Percentiles rank a stretch among this genome's conserved stretches.
Conservation (phyloP, 2,888 invertebrate species). For the Platycheirus albimanus region DNA sequence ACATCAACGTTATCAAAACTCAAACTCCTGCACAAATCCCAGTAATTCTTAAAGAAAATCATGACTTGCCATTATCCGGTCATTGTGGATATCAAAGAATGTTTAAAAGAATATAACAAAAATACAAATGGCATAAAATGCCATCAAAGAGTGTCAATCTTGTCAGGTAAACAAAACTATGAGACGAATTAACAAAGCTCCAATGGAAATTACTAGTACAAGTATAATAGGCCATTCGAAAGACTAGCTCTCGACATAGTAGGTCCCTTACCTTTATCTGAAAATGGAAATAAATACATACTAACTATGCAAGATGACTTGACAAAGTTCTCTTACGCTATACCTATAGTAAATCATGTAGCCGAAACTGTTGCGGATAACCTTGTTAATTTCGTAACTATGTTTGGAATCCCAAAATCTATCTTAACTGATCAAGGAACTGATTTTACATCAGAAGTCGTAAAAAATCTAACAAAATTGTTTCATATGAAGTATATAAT, state of each 20-base stretch:
- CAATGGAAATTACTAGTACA: slow-evolving; percentile 69
- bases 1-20: too few relatives aligned
- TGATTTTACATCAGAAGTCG: too few relatives aligned
- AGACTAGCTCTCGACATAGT: slow-evolving; percentile 77
- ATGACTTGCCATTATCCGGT: background rate
- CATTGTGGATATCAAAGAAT: slow-evolving; percentile 33
- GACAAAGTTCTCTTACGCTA: background rate
- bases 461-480: too few relatives aligned
- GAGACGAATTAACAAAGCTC: too few relatives aligned
- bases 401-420: background rate
- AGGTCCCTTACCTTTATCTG: slow-evolving; percentile 75
- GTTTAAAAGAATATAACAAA: slow-evolving; percentile 41
- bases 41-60: slow-evolving; percentile 54
- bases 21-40: slow-evolving; percentile 1
- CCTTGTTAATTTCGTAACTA: background rate
- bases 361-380: background rate
- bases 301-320: background rate
- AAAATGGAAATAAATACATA: slow-evolving; percentile 44
- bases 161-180: too few relatives aligned
- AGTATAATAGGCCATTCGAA: slow-evolving; percentile 76
- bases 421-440: background rate
- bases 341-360: background rate
- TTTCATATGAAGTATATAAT: too few relatives aligned
- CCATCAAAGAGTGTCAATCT: slow-evolving; percentile 56
- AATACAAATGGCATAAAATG: slow-evolving; percentile 78